These are phyloP conservation scores for Tinamus major DNA, from an alignment of 2,797 vertebrate genomes.

Conservation along the genomic window DNA sequence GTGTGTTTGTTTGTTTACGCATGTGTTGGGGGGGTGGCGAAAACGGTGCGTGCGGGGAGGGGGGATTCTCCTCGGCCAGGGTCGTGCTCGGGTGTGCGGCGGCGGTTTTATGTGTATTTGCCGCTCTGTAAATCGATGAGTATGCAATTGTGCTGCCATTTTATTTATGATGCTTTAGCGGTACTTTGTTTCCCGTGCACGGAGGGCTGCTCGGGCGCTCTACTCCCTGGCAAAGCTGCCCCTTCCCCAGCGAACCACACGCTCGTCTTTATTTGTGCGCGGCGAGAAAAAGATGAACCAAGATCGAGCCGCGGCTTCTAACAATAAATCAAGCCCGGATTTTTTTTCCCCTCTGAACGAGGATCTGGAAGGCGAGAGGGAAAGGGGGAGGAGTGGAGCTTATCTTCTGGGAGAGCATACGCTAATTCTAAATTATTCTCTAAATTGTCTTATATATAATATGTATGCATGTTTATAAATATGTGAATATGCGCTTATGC, in stretches of 20 bases:
- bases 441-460: neutral
- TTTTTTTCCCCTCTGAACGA: neutral
- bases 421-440: neutral
- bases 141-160: slow-evolving; percentile 73
- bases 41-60: neutral
- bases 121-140: slow-evolving; percentile 71
- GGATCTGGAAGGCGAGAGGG: neutral
- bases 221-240: neutral
- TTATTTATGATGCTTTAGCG: slow-evolving; percentile 78
- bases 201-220: slow-evolving; percentile 5
- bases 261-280: slow-evolving; percentile 5
- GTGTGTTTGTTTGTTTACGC: slow-evolving; percentile 33
- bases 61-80: neutral
- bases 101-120: slow-evolving; percentile 37
- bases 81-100: slow-evolving; percentile 3
- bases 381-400: neutral
- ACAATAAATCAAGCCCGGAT: slow-evolving; percentile 27
- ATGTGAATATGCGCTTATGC: neutral
- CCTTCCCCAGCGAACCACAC: neutral
- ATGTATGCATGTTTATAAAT: neutral
- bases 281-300: slow-evolving; percentile 5
- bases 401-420: neutral
- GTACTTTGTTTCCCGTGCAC: slow-evolving; percentile 72
- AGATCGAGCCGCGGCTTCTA: neutral
- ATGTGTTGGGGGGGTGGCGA: neutral